These are phyloP conservation scores for Limanda limanda DNA, from an alignment of 2,113 vertebrate genomes.

Conservation along the genomic window DNA sequence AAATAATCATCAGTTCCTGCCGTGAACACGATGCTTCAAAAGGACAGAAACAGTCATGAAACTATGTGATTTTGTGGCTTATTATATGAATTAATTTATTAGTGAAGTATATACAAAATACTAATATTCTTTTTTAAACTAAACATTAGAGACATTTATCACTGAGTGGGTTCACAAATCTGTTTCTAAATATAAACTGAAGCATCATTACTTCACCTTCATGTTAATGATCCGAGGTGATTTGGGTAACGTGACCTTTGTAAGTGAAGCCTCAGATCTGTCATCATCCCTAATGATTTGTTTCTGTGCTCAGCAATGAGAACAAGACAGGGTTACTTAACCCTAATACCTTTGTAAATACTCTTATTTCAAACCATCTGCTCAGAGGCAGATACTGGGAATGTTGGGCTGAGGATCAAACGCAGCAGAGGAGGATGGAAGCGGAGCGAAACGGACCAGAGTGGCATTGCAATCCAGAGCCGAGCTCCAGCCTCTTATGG, in stretches of 20 bases:
- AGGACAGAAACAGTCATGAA: too few relatives aligned
- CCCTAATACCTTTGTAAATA: slow-evolving; percentile 76
- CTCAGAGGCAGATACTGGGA: slow-evolving; percentile 64
- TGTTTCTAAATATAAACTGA: neutral
- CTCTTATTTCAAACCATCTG: slow-evolving; percentile 78
- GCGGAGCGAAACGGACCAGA: slow-evolving; percentile 6
- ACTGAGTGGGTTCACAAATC: neutral
- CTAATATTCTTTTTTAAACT: too few relatives aligned
- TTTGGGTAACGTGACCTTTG: neutral
- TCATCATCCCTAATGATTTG: slow-evolving; percentile 42
- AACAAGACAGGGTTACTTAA: slow-evolving; percentile 64
- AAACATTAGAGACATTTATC: too few relatives aligned
- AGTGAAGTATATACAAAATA: too few relatives aligned
- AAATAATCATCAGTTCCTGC: too few relatives aligned
- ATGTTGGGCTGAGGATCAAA: slow-evolving; percentile 49
- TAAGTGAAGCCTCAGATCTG: slow-evolving; percentile 30
- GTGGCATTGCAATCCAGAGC: slow-evolving; percentile 33
- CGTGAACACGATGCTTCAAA: too few relatives aligned
- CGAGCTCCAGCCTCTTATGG: slow-evolving; percentile 35
- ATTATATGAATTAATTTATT: too few relatives aligned
- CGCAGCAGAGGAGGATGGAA: slow-evolving; percentile 13
- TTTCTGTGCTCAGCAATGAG: slow-evolving; percentile 44
- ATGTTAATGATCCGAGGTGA: neutral
- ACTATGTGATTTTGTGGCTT: too few relatives aligned
- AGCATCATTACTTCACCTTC: neutral